Evolutionary conservation across 2,797 vertebrate species (phyloP), one percentile per base, ranked within the genome.

Genomic region (Danionella dracula): DNA sequence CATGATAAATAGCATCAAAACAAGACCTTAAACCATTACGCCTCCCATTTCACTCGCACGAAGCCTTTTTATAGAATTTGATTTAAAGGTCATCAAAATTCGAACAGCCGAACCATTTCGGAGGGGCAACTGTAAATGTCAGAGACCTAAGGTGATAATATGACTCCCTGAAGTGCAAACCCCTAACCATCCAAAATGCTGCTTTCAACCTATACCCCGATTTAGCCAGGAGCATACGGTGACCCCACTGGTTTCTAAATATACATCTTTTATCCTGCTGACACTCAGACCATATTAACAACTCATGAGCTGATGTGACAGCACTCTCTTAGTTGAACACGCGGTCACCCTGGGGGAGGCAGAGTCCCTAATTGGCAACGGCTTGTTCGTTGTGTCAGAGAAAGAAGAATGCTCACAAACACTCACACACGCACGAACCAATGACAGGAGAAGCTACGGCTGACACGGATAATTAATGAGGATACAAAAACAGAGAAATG

Each of bases 231-330:
- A 73, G 59, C 51, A 2, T 13, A 35, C 21, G 55, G 56, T 58
- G 68, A 71, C 76, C 73, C 41, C 31, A 53, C 27, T 31, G 23
- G 35, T 66, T 68, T 75, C 67, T 62, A 71, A 73, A 75, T 73
- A 78, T 71, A 71, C 64, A 65, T 68, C 64, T 69, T 71, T 78
- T 56, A 71, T 66, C 61, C 12, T 31, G 37, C 68, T 73, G 71
- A 76, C 76, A 67, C 76, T 78, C 71, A 67, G 60, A 45, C 46
- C 51, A 69, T 68, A 71, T 76, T 76, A 76, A 71, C 57, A 62
- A 69, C 46, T 46, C 61, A 69, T 66, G 46, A 71, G 51, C 32
- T 73, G 76, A 78, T 67, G 66, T 76, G 76, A 76, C 76, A 76
- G 68, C 42, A 29, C 42, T 68, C 58, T 71, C 64, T 63, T 71